Conservation (phyloP, 2,888 invertebrate genomes). For the Barypeithes pellucidus region DNA sequence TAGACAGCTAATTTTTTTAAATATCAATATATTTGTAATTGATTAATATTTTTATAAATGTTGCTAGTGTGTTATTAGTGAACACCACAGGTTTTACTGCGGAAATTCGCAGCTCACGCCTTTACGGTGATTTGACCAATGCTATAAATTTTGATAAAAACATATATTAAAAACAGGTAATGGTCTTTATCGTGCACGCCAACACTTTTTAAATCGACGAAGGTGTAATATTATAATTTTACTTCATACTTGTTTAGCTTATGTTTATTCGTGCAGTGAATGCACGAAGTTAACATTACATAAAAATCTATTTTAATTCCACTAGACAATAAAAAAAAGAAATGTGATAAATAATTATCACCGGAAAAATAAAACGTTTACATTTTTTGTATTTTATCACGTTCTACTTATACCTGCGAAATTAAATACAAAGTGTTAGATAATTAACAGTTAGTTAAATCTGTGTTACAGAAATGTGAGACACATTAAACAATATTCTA, state of each 20-base stretch:
- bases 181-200: not conserved
- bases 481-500: too few species aligned
- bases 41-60: too few species aligned
- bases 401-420: constrained; percentile 2
- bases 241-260: not conserved
- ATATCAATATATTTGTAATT: too few species aligned
- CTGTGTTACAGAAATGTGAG: too few species aligned
- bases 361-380: not conserved
- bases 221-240: constrained; percentile 15
- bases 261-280: constrained; percentile 7
- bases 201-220: not conserved
- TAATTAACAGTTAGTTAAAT: not conserved
- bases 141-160: not conserved
- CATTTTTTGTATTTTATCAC: not conserved
- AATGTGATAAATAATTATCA: not conserved
- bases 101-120: not conserved
- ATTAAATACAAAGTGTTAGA: not conserved
- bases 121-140: not conserved
- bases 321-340: not conserved
- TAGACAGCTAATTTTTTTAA: too few species aligned
- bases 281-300: constrained; percentile 14
- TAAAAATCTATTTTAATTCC: not conserved
- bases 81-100: not conserved
- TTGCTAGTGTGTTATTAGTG: too few species aligned
- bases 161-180: not conserved